Evolutionary conservation across 2,888 invertebrate genomes (phyloP), one percentile per base, ranked within the genome.

Genomic region (Schrankia costaestrigalis): DNA sequence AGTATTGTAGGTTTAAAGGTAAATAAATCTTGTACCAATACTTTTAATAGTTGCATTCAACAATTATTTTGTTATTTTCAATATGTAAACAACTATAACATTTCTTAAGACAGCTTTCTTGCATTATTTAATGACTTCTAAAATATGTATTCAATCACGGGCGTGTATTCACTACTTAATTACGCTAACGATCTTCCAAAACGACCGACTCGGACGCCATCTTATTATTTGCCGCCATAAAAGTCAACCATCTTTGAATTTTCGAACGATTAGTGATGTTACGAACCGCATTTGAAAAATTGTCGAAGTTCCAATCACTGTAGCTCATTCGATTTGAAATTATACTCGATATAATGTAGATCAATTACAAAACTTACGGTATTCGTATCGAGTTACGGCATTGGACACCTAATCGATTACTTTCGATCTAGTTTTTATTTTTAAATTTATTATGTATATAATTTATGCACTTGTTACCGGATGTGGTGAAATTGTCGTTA

Each of bases 381-480:
- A 59, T 56, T 36, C 27, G 33, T 57, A 57, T 63, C 58, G 43
- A 47, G 56, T 61, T 57, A 50, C 57, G 47, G 51, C 60, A 63
- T 46, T 56, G 58, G 57, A 49, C 63, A 59, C 49, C 54, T 55
- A 56, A 69, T 68, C 63, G 64, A 70, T 72, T 64, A 63, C 56
- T 54, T 49, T 64, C 46, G 56, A 60, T 67, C 67, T 56, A 62
- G 56, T 69, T 66, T 63, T 52, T n/a, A n/a, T n/a, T n/a, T 52
- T 46, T 45, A 44, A 46, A 56, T 60, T 64, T 62, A 56, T 61
- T 59, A 51, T 61, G 43, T 38, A 32, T 48, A 55, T 68, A 69
- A 71, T 71, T 63, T 68, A 67, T 64, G 41, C 56, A 52, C 52
- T 46, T 45, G 49, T 51, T 57, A 60, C 71, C 78, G 79, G 76